Percentiles rank a stretch among this genome's conserved stretches.
Conservation (phyloP, 2,113 vertebrate species). For the Orcinus orca region DNA sequence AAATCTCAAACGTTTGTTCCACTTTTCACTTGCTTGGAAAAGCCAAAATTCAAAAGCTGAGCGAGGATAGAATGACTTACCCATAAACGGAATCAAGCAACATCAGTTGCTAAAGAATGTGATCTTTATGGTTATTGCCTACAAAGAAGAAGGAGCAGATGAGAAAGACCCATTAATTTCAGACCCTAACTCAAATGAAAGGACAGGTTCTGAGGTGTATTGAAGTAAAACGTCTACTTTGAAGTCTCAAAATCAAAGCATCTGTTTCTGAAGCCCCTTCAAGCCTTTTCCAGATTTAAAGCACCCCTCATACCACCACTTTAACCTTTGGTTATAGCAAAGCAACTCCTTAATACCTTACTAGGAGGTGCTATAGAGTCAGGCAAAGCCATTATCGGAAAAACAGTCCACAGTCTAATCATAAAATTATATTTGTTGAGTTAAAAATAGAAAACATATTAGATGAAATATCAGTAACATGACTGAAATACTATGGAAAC, state of each 20-base stretch:
- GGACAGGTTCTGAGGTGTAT: not conserved
- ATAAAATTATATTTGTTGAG: not conserved
- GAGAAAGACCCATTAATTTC: not conserved
- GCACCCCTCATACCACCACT: not conserved
- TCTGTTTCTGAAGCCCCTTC: not conserved
- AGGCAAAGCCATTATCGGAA: not conserved
- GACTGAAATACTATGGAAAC: not conserved
- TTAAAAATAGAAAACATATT: not conserved
- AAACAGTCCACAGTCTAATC: not conserved
- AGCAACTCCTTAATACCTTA: not conserved
- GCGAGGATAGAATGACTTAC: not conserved
- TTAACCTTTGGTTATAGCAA: not conserved
- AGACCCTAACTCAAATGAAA: not conserved
- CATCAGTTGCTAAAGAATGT: not conserved
- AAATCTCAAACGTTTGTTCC: not conserved
- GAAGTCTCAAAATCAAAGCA: not conserved
- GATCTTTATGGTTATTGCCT: not conserved
- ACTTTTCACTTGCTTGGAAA: not conserved
- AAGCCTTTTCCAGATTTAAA: not conserved
- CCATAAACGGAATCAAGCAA: not conserved
- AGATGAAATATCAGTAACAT: not conserved
- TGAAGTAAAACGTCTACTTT: not conserved
- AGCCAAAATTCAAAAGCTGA: not conserved
- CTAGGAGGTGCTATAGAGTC: not conserved
- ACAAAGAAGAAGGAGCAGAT: not conserved